Percentiles rank a stretch among this genome's conserved stretches.
Evolutionary conservation across 2,797 vertebrate species (phyloP).

Genomic region (Percopsis omiscomaycus): DNA sequence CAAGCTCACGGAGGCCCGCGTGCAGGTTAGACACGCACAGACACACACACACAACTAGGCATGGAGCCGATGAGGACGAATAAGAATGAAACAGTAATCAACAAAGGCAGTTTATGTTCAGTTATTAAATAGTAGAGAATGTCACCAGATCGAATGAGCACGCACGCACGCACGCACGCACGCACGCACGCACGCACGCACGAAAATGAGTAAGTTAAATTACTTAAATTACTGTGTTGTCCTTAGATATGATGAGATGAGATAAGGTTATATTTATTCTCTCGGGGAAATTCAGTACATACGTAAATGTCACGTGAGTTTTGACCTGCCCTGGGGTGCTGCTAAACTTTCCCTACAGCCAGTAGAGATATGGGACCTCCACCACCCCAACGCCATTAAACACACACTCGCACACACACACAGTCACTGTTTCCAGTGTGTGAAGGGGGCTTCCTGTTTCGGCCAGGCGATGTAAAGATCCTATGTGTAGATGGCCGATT

Average conservation of each 20-base stretch:
- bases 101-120: not conserved
- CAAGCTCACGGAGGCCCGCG: constrained; percentile 95
- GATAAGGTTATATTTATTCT: too few relatives aligned
- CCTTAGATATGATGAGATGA: not conserved
- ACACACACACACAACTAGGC: constrained; percentile 20
- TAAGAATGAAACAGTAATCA: too few relatives aligned
- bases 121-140: not conserved
- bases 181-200: constrained; percentile 3
- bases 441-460: constrained; percentile 48
- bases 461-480: constrained; percentile 41
- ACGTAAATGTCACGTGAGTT: constrained; percentile 76
- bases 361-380: constrained; percentile 38
- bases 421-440: constrained; percentile 43
- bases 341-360: constrained; percentile 59
- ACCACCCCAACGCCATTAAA: constrained; percentile 30
- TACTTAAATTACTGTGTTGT: constrained; percentile 54
- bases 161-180: constrained; percentile 9
- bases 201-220: not conserved
- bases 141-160: not conserved
- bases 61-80: not conserved
- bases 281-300: too few relatives aligned
- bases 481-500: constrained; percentile 52
- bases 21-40: constrained; percentile 82
- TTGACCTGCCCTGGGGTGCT: constrained; percentile 83
- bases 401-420: constrained; percentile 26